A percentile compares a stretch with the other conserved stretches of the same genome.
Conservation (phyloP, 1,140 invertebrate genomes). For the Sinonovacula constricta region DNA sequence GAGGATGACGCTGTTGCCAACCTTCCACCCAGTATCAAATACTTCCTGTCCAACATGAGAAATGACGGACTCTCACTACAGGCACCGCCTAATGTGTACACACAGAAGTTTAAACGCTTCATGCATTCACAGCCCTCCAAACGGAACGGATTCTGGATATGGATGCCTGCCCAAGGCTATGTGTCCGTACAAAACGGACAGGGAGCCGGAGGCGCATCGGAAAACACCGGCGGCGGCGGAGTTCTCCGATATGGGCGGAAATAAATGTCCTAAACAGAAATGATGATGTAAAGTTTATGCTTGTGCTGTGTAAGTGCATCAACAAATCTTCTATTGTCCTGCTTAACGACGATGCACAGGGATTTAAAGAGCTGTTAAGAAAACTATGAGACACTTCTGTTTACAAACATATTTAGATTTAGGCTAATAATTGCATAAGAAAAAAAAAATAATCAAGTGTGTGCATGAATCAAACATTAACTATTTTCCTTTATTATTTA, state of each 20-base stretch:
- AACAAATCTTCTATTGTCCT: too few species aligned
- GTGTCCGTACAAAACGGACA: conserved; percentile 65
- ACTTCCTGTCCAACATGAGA: conserved; percentile 47
- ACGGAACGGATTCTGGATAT: conserved; percentile 69
- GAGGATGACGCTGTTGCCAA: conserved; percentile 19
- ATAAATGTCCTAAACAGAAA: too few species aligned
- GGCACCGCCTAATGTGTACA: conserved; percentile 61
- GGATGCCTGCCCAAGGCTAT: conserved; percentile 75
- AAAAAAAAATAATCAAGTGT: too few species aligned
- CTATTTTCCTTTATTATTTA: too few species aligned
- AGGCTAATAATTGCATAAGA: too few species aligned
- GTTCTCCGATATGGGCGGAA: conserved; percentile 71
- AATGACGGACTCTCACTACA: conserved; percentile 51
- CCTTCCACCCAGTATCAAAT: conserved; percentile 36
- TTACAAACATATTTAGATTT: too few species aligned
- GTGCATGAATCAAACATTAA: too few species aligned
- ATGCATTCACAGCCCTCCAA: conserved; percentile 50
- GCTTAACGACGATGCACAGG: too few species aligned
- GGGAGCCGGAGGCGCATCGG: conserved; percentile 16
- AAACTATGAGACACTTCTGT: too few species aligned
- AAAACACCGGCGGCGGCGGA: conserved; percentile 52
- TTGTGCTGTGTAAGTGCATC: too few species aligned
- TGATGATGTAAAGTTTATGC: too few species aligned
- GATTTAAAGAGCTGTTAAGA: too few species aligned
- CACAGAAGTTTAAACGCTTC: conserved; percentile 54